Conservation (phyloP, 2,113 vertebrate species). For the Notarius lentiginosus region DNA sequence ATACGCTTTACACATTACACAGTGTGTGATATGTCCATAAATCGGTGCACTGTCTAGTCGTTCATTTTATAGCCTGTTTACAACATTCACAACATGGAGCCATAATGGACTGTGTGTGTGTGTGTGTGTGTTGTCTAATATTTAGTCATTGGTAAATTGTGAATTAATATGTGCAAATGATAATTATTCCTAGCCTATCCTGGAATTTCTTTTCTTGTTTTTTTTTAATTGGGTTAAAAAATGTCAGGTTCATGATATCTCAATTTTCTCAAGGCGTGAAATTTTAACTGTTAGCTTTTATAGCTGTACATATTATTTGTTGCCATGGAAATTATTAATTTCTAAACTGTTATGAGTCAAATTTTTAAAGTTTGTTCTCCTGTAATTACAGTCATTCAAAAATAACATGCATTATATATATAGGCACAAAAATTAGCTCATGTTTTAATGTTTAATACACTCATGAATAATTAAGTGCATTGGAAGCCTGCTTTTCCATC, state of each 20-base stretch:
- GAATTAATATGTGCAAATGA: neutral
- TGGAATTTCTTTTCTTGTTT: too few relatives aligned
- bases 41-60: neutral
- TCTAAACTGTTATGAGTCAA: neutral
- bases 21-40: neutral
- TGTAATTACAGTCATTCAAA: neutral
- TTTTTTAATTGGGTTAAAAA: neutral
- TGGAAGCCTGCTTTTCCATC: neutral
- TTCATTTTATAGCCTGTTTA: neutral
- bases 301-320: neutral
- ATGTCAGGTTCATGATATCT: neutral
- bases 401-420: neutral
- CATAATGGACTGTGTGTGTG: neutral
- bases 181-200: neutral
- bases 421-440: neutral
- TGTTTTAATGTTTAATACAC: neutral
- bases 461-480: neutral
- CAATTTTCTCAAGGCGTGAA: neutral
- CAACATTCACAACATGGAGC: neutral
- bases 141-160: neutral
- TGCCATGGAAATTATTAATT: neutral
- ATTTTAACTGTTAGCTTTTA: neutral
- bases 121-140: neutral
- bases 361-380: neutral
- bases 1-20: neutral